Evolutionary conservation across 2,113 vertebrate species (phyloP), one percentile per base, ranked within the genome.

Genomic region (Hippocampus comes): DNA sequence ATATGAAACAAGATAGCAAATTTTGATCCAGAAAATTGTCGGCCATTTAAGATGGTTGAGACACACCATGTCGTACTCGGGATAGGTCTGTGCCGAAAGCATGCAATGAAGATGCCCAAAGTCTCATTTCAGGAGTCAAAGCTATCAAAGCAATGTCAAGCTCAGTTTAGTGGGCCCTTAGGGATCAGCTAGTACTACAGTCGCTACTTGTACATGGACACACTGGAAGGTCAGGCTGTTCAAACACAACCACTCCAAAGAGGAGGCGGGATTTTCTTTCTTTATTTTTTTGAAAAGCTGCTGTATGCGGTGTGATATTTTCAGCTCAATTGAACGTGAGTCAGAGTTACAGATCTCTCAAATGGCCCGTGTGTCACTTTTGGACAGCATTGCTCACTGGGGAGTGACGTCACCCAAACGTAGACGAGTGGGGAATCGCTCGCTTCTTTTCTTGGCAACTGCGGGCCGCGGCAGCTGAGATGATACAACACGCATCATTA

Each of bases 251-350:
- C 85, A 84, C 83, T 88, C 77, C 78, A 86, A 81, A 88, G 71
- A 76, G 38, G 46, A 57, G 59, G 59, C 53, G 67, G 77, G 64
- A 83, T 80, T 69, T 51, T 81, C 42, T 64, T 53, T 53, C 7
- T 53, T 59, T 59, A 1, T 0, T 61, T 61, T 60, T 59, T 30
- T 23, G 2, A 81, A 85, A 87, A 67, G 71, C 75, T 78, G 83
- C 74, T 78, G 20, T 12, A 25, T 74, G 84, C 46, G 88, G 87
- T 86, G 84, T 88, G 83, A 86, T 89, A 89, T 89, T 88, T 91
- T 80, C 89, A 84, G 90, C 88, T 86, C 89, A 91, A 84, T 91
- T 88, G 88, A 81, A 80, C 78, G 75, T 84, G 80, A 91, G 83
- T 88, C 87, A 83, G 69, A 78, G 75, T 68, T 71, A 70, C 70